Evolutionary conservation across 2,797 vertebrate genomes (phyloP), one percentile per base, ranked within the genome.

Genomic region (Neosilurus hyrtlii): DNA sequence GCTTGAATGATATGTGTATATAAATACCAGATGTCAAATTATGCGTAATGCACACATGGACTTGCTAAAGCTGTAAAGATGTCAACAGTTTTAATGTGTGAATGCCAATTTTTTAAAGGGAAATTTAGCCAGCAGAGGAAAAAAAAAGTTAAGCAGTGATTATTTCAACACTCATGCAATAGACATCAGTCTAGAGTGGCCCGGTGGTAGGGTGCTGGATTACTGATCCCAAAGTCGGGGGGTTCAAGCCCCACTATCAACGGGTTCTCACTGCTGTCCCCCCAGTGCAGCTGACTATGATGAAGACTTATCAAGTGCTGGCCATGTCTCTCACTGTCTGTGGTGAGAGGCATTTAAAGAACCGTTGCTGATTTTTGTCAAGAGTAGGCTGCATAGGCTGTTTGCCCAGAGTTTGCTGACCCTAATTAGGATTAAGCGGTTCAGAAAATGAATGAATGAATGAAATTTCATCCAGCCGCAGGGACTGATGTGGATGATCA

Each of bases 1-100:
- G 71, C 51, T 56, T 73, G 24, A 3, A 20, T 2, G 71, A 30
- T 56, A 73, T n/a, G 16, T 30, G 52, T 30, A n/a, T 56, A 26
- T 56, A 74, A 74, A 30, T 56, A 56, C 24, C 71, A 74, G 52
- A 24, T 74, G 71, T 56, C 52, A 56, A 56, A 56, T 76, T n/a
- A 61, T 54, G 35, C 20, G 20, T 59, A 20, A 75, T 75, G 54
- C 11, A 57, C 30, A 37, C 3, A 22, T 22, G 6, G 7, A n/a
- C 4, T 26, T 54, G 49, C 49, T 54, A 43, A 26, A 9, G 10
- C 52, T 74, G 24, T 56, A 24, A 10, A 74, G 4, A 74, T 56
- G 71, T 24, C 71, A 56, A 6, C 22, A 73, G 51, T 56, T 56
- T 24, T 5, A 54, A 73, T 73, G 51, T 72, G 52, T 54, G 18